These are phyloP conservation scores for Rousettus madagascariensis DNA, from an alignment of 2,797 vertebrate species.

Conservation along the genomic window DNA sequence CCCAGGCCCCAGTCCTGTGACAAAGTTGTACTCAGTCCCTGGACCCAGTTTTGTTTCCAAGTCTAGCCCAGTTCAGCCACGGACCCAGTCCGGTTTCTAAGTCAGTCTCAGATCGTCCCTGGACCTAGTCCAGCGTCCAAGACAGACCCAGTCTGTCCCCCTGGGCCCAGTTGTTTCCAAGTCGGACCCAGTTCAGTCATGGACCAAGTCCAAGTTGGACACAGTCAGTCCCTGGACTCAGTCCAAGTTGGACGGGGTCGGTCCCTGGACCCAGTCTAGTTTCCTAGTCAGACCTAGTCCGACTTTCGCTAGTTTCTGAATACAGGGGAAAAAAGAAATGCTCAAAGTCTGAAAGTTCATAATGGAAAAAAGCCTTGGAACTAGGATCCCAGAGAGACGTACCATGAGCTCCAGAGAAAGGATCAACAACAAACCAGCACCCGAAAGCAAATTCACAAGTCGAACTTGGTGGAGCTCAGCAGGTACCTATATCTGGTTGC, in stretches of 20 bases:
- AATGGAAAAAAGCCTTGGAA: not conserved
- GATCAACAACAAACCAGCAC: too few species aligned
- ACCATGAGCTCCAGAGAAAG: not conserved
- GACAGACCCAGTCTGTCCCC: too few species aligned
- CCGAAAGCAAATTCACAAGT: too few species aligned
- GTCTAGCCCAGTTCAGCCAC: rapidly evolving
- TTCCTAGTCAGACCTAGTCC: not conserved
- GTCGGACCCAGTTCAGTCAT: not conserved
- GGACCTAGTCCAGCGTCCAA: not conserved
- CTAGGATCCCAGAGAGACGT: not conserved
- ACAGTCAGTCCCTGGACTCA: too few species aligned
- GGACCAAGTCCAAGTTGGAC: too few species aligned
- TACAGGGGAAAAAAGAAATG: not conserved
- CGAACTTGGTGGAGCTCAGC: not conserved
- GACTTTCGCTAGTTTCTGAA: not conserved
- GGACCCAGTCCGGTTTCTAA: not conserved
- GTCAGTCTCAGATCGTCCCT: rapidly evolving
- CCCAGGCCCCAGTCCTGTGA: too few species aligned
- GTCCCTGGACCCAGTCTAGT: not conserved
- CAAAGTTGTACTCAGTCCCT: rapidly evolving
- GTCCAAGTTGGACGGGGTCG: too few species aligned
- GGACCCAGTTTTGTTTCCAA: not conserved
- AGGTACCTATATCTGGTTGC: not conserved
- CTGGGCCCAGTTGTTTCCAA: too few species aligned
- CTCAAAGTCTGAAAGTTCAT: not conserved